Conservation (phyloP, 2,888 invertebrate species). For the Megaustenia siamemsis region DNA sequence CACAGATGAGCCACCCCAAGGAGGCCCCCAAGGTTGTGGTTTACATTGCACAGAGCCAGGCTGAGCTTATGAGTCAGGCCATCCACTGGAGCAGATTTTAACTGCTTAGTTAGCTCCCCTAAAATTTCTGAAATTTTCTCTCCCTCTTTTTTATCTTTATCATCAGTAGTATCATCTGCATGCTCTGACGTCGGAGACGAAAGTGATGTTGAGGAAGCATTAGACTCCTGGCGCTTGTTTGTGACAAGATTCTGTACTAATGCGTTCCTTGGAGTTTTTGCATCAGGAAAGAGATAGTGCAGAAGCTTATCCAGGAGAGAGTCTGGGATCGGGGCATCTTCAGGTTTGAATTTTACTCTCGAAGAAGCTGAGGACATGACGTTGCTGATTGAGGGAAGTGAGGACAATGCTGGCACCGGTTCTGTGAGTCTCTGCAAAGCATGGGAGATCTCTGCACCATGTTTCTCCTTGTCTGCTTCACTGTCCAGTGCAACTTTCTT, state of each 20-base stretch:
- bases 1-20: conserved; percentile 90
- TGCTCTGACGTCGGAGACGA: conserved; percentile 33
- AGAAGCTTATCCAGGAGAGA: conserved; percentile 88
- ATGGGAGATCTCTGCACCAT: conserved; percentile 71
- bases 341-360: conserved; percentile 68
- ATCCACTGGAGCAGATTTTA: conserved; percentile 89
- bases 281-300: conserved; percentile 92
- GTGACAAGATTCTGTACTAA: background rate
- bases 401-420: conserved; percentile 80
- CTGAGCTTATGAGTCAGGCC: conserved; percentile 91
- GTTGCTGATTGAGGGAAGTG: conserved; percentile 72
- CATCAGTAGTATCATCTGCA: conserved; percentile 15
- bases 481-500: conserved; percentile 80
- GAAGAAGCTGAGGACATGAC: conserved; percentile 73
- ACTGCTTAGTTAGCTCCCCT: conserved; percentile 80
- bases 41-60: conserved; percentile 82
- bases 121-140: conserved; percentile 45
- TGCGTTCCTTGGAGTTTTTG: conserved; percentile 81
- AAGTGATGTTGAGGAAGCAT: conserved; percentile 12
- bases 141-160: conserved; percentile 2
- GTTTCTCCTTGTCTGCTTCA: conserved; percentile 62
- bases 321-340: conserved; percentile 89
- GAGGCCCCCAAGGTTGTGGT: conserved; percentile 82
- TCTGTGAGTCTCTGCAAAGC: conserved; percentile 87
- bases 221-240: conserved; percentile 46